Evolutionary conservation across 2,113 vertebrate genomes (phyloP).

Genomic region (Zosterops borbonicus): DNA sequence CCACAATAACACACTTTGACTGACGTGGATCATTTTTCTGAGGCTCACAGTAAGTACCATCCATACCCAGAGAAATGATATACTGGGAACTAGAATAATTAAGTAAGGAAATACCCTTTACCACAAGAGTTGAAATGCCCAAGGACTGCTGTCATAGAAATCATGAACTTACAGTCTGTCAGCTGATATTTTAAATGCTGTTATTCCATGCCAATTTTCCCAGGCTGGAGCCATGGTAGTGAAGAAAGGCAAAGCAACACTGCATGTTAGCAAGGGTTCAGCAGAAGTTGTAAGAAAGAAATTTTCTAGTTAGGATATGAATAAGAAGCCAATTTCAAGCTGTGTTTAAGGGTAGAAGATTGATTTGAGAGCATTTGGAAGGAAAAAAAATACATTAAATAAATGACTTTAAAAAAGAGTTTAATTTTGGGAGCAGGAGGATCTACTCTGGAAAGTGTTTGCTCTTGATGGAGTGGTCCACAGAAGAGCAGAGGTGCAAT

Average conservation of each 20-base stretch:
- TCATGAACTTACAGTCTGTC: neutral
- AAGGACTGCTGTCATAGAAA: neutral
- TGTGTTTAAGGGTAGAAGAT: neutral
- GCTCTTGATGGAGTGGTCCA: neutral
- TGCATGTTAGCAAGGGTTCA: neutral
- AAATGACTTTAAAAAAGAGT: neutral
- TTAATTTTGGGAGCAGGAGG: neutral
- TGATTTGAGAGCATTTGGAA: neutral
- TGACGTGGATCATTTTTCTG: neutral
- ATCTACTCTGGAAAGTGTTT: neutral
- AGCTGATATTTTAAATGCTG: constrained; percentile 14
- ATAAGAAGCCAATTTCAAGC: neutral
- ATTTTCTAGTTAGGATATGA: neutral
- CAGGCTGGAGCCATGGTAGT: neutral
- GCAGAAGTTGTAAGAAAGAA: neutral
- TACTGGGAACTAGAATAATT: neutral
- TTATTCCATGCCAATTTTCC: neutral
- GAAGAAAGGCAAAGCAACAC: neutral
- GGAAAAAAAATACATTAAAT: neutral
- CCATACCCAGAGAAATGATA: neutral
- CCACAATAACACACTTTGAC: neutral
- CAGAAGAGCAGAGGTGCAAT: neutral
- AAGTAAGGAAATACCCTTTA: constrained; percentile 13
- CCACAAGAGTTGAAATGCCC: neutral
- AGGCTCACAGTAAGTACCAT: neutral